Base-by-base conservation (phyloP, 2,113 vertebrate species). In the Bubo bubo region DNA sequence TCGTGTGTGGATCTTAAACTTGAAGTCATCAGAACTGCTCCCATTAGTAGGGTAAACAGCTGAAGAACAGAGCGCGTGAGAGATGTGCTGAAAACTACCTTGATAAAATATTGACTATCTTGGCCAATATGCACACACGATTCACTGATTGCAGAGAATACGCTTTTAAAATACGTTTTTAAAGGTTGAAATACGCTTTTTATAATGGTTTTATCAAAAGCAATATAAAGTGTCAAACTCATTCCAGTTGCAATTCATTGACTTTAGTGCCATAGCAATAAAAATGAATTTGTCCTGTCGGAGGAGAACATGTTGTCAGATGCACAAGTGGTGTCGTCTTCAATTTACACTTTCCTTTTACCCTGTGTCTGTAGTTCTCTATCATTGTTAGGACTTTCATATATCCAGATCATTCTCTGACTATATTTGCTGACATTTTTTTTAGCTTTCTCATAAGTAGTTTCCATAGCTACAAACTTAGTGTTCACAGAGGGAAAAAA, bases 381-480 rank as follows among this genome's bases (percentile, higher is more conserved):
- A 8, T 93, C 93, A 95, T 93, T 90, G 89, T 95, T 96, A 94
- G 93, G 93, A 93, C 94, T 91, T 92, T 52, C 55, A 50, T 94
- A 79, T 79, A 91, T 80, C 94, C 94, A 90, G 81, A 90, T 90
- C 77, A 74, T 96, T 93, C 71, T 67, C 82, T 55, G 74, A 37
- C 84, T 96, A 1, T 88, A 94, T 95, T 85, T 96, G 84, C 93
- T 95, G 71, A 71, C 28, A 8, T 91, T 84, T 84, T 90, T 91
- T 89, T 85, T 73, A 80, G 88, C 62, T 93, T 91, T 91, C 87
- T 96, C 84, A 12, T 96, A 90, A 96, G 81, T 96, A 96, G 94
- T 97, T 97, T 96, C 97, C 94, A 96, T 97, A 97, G 96, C 75
- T 97, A 97, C 96, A 95, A 96, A 95, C 91, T 93, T 95, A 12